A percentile compares a stretch with the other conserved stretches of the same genome.
Evolutionary conservation across 2,888 invertebrate species (phyloP).

Genomic region (Drosophila kanekoi): DNA sequence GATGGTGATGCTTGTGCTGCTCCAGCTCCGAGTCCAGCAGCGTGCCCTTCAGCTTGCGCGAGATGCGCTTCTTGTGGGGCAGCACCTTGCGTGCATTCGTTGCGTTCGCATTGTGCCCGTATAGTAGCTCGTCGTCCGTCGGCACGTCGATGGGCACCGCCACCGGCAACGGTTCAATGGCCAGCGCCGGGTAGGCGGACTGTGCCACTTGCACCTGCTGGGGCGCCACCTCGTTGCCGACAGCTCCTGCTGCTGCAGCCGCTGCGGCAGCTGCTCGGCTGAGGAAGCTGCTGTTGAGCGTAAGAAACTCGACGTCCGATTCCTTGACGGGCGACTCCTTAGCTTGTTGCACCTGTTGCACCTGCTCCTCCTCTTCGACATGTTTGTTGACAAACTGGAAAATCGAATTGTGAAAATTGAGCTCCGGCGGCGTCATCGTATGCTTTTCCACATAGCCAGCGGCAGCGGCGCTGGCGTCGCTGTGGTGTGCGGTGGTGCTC

Average conservation of each 20-base stretch:
- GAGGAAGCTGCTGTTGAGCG: conserved; percentile 66
- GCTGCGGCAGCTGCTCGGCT: conserved; percentile 19
- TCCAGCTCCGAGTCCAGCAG: conserved; percentile 60
- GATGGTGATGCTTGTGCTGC: conserved; percentile 39
- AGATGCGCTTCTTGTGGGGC: conserved; percentile 94
- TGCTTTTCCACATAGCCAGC: conserved; percentile 45
- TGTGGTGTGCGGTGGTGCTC: conserved; percentile 43
- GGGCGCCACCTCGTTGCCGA: conserved; percentile 25
- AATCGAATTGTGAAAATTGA: conserved; percentile 79
- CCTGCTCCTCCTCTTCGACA: conserved; percentile 35
- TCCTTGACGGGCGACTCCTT: conserved; percentile 19
- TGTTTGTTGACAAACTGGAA: conserved; percentile 79
- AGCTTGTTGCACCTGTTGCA: too few relatives aligned
- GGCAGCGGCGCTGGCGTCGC: conserved; percentile 2
- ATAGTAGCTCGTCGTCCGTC: conserved; percentile 61
- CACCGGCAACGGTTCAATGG: conserved; percentile 65
- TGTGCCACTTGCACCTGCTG: conserved; percentile 48
- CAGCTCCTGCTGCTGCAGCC: conserved; percentile 1
- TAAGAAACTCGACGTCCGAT: conserved; percentile 55
- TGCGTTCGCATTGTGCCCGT: conserved; percentile 45
- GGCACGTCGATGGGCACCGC: conserved; percentile 72
- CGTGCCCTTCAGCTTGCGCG: conserved; percentile 89
- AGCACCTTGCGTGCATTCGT: conserved; percentile 88
- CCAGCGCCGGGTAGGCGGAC: conserved; percentile 56
- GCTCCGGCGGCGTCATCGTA: conserved; percentile 70